Percentiles rank a stretch among this genome's conserved stretches.
Conservation (phyloP, 1,140 invertebrate genomes). For the Dolichoris vasculosae region DNA sequence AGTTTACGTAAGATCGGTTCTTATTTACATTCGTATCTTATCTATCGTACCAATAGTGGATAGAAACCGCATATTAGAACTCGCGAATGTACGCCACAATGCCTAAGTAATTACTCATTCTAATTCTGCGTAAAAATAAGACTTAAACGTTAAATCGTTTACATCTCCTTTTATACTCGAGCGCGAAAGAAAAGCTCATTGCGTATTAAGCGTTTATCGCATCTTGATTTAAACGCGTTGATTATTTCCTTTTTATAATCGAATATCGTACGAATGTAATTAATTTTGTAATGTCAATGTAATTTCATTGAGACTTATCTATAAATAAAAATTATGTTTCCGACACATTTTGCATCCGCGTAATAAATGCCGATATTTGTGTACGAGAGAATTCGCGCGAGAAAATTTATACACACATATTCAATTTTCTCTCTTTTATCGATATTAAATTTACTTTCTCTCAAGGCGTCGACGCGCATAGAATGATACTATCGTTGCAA, state of each 20-base stretch:
- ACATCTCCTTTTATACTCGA: neutral
- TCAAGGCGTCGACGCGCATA: neutral
- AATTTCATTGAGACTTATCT: neutral
- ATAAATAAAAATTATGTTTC: neutral
- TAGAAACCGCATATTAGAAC: neutral
- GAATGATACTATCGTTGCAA: neutral
- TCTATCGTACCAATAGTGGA: neutral
- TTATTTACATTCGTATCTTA: slow-evolving; percentile 10
- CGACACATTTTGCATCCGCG: neutral
- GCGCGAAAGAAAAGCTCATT: neutral
- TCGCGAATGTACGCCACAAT: neutral
- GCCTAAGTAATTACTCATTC: slow-evolving; percentile 1
- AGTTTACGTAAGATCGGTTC: neutral
- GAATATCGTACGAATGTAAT: neutral
- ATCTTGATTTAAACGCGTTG: neutral
- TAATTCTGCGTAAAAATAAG: neutral
- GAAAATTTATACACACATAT: neutral
- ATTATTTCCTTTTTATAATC: neutral
- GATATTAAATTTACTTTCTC: neutral
- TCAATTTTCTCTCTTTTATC: neutral
- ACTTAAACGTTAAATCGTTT: neutral
- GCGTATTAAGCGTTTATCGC: neutral
- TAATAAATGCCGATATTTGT: neutral
- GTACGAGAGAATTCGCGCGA: neutral
- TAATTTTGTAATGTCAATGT: neutral